Conservation (phyloP, 2,888 invertebrate species). For the Macaria liturata region DNA sequence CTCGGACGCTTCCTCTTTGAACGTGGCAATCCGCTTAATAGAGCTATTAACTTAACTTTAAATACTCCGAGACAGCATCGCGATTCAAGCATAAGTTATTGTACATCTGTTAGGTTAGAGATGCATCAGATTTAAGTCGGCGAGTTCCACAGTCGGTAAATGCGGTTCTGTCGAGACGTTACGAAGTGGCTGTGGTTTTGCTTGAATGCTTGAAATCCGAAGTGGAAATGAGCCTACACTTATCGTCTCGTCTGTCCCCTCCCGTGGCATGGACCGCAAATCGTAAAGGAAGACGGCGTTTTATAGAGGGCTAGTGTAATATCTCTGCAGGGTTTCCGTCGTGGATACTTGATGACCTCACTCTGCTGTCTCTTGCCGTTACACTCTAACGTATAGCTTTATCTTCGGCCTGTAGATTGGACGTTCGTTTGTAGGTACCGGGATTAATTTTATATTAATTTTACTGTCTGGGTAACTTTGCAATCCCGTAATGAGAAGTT, state of each 20-base stretch:
- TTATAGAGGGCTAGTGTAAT: constrained; percentile 58
- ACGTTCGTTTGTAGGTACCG: neutral
- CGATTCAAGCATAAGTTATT: neutral
- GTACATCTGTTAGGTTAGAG: constrained; percentile 3
- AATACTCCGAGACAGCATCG: neutral
- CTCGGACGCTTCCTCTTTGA: constrained; percentile 35
- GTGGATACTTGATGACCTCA: constrained; percentile 58
- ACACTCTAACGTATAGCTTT: constrained; percentile 42
- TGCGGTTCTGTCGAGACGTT: constrained; percentile 36
- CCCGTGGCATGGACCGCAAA: constrained; percentile 66
- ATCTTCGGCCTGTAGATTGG: constrained; percentile 4
- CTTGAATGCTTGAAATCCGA: constrained; percentile 62
- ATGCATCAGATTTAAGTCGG: constrained; percentile 4
- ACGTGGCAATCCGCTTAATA: constrained; percentile 20
- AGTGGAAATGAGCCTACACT: constrained; percentile 70
- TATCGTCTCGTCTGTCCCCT: constrained; percentile 56
- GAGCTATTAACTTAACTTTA: constrained; percentile 20
- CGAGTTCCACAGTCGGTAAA: constrained; percentile 28
- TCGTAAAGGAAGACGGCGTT: constrained; percentile 54
- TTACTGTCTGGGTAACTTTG: neutral
- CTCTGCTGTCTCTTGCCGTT: constrained; percentile 69
- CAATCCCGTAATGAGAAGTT: constrained; percentile 13
- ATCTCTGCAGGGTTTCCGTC: constrained; percentile 52
- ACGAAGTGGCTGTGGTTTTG: constrained; percentile 63
- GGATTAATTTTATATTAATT: neutral